Evolutionary conservation across 1,140 invertebrate species (phyloP).

Genomic region (Cydia strobilella): DNA sequence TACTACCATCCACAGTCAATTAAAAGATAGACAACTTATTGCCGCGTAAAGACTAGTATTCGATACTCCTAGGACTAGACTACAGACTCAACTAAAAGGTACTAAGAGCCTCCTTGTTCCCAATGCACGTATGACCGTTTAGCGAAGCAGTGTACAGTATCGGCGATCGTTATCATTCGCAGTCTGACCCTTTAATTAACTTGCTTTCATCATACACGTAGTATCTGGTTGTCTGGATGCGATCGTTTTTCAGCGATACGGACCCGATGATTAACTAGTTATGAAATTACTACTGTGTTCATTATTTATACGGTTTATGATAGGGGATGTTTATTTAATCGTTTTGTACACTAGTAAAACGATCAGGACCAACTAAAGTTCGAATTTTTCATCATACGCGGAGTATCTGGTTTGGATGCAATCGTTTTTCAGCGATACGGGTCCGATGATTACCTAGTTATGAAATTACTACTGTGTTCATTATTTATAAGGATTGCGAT

Average conservation of each 20-base stretch:
- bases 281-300: constrained; percentile 11
- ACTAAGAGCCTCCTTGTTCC: background rate
- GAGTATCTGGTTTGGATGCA: background rate
- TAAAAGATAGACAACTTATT: constrained; percentile 32
- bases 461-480: constrained; percentile 12
- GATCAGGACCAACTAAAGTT: background rate
- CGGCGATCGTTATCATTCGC: constrained; percentile 22
- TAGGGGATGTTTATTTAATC: background rate
- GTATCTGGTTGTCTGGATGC: background rate
- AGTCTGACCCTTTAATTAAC: constrained; percentile 32
- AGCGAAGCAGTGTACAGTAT: background rate
- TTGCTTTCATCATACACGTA: constrained; percentile 31
- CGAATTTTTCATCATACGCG: constrained; percentile 21
- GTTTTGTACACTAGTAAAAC: background rate
- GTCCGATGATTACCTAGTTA: background rate
- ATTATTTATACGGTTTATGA: background rate
- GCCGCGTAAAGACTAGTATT: constrained; percentile 21
- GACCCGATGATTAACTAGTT: background rate
- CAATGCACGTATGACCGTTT: background rate
- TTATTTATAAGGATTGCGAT: background rate
- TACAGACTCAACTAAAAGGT: background rate
- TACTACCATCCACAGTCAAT: constrained; percentile 25
- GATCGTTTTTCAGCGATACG: constrained; percentile 11
- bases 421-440: constrained; percentile 6
- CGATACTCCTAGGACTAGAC: background rate